Evolutionary conservation across 2,888 invertebrate genomes (phyloP), one percentile per base, ranked within the genome.

Genomic region (Mythimna impura): DNA sequence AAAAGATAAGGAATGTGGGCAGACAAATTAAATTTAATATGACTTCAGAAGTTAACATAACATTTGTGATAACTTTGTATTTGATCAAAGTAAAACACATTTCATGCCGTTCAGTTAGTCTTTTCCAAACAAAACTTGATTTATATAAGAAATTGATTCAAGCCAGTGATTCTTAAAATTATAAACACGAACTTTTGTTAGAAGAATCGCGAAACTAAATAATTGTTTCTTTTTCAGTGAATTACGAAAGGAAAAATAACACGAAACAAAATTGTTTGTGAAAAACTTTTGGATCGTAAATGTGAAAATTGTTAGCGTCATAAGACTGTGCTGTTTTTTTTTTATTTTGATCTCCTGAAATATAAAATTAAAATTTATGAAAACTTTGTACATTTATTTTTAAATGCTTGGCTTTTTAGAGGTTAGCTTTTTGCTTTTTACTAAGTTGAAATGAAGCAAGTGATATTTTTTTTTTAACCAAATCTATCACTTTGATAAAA

Each of bases 141-240:
- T 20, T 25, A 14, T 12, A 47, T 67, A 63, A 47, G 3, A 57
- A 47, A 25, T 50, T 2, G 22, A 60, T n/a, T 55, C 25, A 47
- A 50, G 8, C 22, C 66, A 70, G 40, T 61, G 69, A 67, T 43
- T 61, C 6, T 34, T 50, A 14, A 58, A 52, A 69, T 66, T 71
- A 65, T 12, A 58, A 67, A 34, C 25, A 57, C 4, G 2, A 68
- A 69, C 58, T 8, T 63, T 47, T 66, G 9, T 30, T 43, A 22
- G 4, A 14, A 34, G 22, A 50, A 20, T 22, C 43, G 12, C 0
- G 1, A 22, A 66, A 55, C 47, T 20, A 66, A 58, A 66, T 61
- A 55, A 30, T 55, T 43, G 7, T 30, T 20, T 73, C 6, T 14
- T 68, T 57, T 67, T 40, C 34, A 9, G 7, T 12, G 20, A 52